A percentile compares a stretch with the other conserved stretches of the same genome.
Evolutionary conservation across 2,888 invertebrate species (phyloP).

Genomic region (Amblyjoppa fuscipennis): DNA sequence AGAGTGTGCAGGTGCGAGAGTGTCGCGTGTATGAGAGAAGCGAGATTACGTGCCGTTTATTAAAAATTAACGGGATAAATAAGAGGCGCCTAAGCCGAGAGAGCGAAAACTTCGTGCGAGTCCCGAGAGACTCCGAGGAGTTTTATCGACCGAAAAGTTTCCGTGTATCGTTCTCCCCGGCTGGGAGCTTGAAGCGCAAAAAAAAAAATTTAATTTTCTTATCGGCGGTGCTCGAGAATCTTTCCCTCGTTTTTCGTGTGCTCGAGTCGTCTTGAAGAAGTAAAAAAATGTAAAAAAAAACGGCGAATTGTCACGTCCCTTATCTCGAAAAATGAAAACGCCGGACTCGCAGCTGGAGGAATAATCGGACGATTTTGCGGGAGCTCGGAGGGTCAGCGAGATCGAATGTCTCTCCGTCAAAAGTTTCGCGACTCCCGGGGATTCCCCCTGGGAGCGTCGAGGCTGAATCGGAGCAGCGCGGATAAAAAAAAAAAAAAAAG

Average conservation of each 20-base stretch:
- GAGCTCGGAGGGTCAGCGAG: not conserved
- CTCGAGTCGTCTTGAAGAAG: not conserved
- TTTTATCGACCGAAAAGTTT: not conserved
- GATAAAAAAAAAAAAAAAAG: conserved; percentile 22
- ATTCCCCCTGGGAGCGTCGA: conserved; percentile 31
- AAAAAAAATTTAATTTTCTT: not conserved
- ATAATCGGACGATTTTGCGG: conserved; percentile 3
- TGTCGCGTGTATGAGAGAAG: not conserved
- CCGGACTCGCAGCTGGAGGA: not conserved
- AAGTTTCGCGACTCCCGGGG: conserved; percentile 20
- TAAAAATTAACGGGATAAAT: not conserved
- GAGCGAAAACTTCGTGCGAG: not conserved
- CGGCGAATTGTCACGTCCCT: not conserved
- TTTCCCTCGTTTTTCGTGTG: not conserved
- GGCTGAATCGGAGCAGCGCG: conserved; percentile 27
- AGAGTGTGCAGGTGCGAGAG: not conserved
- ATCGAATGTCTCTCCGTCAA: not conserved
- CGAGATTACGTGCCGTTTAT: not conserved
- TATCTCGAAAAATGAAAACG: not conserved
- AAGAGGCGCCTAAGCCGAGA: not conserved
- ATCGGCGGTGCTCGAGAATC: not conserved
- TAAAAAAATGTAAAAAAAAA: not conserved
- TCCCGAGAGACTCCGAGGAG: not conserved
- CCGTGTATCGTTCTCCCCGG: not conserved
- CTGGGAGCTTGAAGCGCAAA: not conserved